A percentile compares a stretch with the other conserved stretches of the same genome.
Conservation (phyloP, 2,797 vertebrate species). For the Tadarida brasiliensis region DNA sequence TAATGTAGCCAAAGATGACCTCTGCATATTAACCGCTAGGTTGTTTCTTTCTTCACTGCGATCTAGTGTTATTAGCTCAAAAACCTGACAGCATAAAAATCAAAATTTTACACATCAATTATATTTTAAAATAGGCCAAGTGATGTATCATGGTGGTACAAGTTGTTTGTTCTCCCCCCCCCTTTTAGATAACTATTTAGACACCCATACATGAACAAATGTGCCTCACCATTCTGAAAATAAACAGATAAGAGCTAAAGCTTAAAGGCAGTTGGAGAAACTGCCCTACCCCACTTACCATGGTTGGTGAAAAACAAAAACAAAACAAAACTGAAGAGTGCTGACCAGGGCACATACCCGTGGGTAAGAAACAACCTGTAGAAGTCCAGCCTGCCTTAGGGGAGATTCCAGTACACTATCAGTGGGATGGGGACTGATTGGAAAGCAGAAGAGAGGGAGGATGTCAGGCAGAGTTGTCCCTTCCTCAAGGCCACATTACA, state of each 20-base stretch:
- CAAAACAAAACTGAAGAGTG: neutral
- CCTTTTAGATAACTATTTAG: neutral
- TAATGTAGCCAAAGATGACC: neutral
- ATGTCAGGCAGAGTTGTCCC: neutral
- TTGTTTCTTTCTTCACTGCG: neutral
- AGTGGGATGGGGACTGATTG: neutral
- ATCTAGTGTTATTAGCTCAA: neutral
- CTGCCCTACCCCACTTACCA: neutral
- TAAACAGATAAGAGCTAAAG: neutral
- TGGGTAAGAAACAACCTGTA: neutral
- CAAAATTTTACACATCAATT: neutral
- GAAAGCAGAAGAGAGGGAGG: neutral
- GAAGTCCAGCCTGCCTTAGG: neutral
- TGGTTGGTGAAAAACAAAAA: neutral
- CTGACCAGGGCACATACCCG: neutral
- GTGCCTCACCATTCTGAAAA: neutral
- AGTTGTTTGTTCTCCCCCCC: neutral
- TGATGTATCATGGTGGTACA: neutral
- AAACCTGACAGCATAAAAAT: neutral
- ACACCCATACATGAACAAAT: neutral
- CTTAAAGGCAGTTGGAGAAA: neutral
- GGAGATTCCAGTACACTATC: neutral
- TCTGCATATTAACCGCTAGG: neutral
- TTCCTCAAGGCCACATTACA: neutral
- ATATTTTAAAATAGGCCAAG: neutral